Base-by-base conservation (phyloP, 1,140 invertebrate species). In the Aradophagus sp. region DNA sequence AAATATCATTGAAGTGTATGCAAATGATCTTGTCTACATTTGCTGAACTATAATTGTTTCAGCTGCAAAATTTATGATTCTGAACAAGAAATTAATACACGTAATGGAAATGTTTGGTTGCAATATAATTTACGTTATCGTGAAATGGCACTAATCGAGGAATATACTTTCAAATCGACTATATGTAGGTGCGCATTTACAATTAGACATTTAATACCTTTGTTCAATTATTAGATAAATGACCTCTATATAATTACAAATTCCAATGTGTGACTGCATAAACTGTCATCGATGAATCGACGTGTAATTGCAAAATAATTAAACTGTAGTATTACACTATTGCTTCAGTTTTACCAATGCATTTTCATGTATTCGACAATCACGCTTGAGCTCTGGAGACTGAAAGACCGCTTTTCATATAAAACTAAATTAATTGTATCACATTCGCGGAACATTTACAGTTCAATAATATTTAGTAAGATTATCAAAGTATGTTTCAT, bases 301-400 rank as follows among this genome's bases (percentile, higher is more conserved):
- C 34, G 48, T 11, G 7, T 44, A 52, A 58, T 56, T 42, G 23
- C 20, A 7, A 38, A 38, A 58, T 59, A 67, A 67, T 52, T 58
- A 52, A 45, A 52, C 32, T 32, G 31, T 55, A 56, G 31, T 55
- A 20, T 50, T 17, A n/a, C 32, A 65, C 15, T 38, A 31, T 56
- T 53, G 36, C 53, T 73, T 59, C 23, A 58, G 20, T 59, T 68
- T 52, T 42, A 39, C 56, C 52, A 67, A 16, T 62, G 50, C 35
- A 75, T 44, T 67, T 63, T 56, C 62, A 69, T 77, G 76, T 77
- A 59, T 78, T 77, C 72, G 80, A 83, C 81, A 83, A 83, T 83
- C 81, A 78, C 58, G 76, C 76, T 81, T 78, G 62, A 71, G 76
- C 78, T 77, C 77, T 80, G 52, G 68, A 79, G 74, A 79, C 78